A percentile compares a stretch with the other conserved stretches of the same genome.
Evolutionary conservation across 2,113 vertebrate genomes (phyloP).

Genomic region (Istiophorus platypterus): DNA sequence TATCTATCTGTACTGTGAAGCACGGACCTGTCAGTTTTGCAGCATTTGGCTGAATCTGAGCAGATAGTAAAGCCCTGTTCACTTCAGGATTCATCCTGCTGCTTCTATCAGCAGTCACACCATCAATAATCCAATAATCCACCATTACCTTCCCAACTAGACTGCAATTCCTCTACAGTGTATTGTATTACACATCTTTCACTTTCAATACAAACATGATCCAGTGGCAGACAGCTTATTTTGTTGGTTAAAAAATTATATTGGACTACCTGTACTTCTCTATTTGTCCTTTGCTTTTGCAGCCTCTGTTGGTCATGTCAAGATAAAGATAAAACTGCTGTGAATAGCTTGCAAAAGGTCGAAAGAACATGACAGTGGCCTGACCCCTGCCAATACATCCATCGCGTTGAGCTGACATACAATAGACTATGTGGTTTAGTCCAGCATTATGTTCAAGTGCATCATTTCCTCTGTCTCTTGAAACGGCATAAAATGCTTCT

Average conservation of each 20-base stretch:
- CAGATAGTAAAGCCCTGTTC: no score
- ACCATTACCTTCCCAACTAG: no score
- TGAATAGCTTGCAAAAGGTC: constrained; percentile 15
- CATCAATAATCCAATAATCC: no score
- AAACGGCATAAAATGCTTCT: no score
- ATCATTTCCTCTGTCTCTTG: no score
- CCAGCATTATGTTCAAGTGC: no score
- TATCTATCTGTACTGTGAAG: no score
- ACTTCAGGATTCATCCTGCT: no score
- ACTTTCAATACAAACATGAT: constrained; percentile 49
- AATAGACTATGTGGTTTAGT: no score
- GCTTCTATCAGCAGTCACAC: no score
- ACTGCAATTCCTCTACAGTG: constrained; percentile 42
- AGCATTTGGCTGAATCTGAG: no score
- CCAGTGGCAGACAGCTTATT: constrained; percentile 8
- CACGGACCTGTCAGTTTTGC: no score
- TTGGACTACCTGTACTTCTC: constrained; percentile 4
- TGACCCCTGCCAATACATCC: neutral
- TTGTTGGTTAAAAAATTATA: constrained; percentile 51
- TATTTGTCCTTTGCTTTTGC: constrained; percentile 5
- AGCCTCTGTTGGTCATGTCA: neutral
- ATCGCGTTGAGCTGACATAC: neutral
- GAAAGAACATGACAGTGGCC: neutral
- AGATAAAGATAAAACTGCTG: neutral
- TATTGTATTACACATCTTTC: constrained; percentile 48